Evolutionary conservation across 2,113 vertebrate species (phyloP), one percentile per base, ranked within the genome.

Genomic region (Nematolebias whitei): DNA sequence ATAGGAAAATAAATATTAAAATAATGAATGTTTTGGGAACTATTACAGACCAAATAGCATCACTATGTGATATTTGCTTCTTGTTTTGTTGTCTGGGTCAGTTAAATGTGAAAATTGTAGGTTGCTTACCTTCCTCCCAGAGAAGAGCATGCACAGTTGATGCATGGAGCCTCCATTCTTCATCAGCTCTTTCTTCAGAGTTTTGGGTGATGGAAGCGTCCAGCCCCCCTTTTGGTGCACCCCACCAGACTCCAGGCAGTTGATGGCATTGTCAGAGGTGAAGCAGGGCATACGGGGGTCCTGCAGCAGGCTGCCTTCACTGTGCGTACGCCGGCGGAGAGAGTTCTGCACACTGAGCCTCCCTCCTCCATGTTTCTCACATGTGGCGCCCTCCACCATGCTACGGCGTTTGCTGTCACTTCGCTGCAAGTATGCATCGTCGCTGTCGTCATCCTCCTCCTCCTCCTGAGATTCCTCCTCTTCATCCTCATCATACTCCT

Each of bases 131-230:
- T 98, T 99, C 79, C 95, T 92, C 11, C 96, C 96, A 0, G 94
- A 95, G 67, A 99, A 97, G 51, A 99, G 95, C 89, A 98, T 93
- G 1, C 91, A 93, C 22, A 99, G 94, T 80, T 98, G 97, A 77
- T 99, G 95, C 94, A 98, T 93, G 78, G 96, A 98, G 78, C 96
- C 96, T 0, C 96, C 96, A 0, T 97, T 97, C 64, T 92, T 96
- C 58, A 91, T 87, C 12, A 99, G 91, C 80, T 98, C 95, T 41
- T 97, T 98, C 92, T 98, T 98, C 86, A 98, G 91, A 55, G 95
- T 96, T 76, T 92, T 92, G 50, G 97, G 97, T 0, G 96, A 98
- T 0, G 95, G 95, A 43, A 98, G 91, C 0, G 93, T 94, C 97
- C 97, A 98, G 82, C 85, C 82, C 0, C 86, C 57, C 3, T 92